Evolutionary conservation across 2,888 invertebrate species (phyloP).

Genomic region (Patella caerulea): DNA sequence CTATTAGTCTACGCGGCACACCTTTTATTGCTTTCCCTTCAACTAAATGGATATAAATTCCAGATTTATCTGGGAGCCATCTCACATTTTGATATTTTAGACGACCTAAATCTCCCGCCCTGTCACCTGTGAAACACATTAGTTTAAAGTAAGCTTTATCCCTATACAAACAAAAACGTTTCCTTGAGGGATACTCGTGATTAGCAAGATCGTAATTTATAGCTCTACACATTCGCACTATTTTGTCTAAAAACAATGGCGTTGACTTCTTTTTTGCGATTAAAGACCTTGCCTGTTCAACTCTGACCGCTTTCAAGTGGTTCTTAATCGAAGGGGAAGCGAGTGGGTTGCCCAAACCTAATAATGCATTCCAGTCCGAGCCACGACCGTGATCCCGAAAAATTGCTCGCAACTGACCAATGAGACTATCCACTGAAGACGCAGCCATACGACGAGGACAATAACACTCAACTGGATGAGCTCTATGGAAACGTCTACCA

Average conservation of each 20-base stretch:
- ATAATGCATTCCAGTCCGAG: background rate
- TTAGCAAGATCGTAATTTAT: background rate
- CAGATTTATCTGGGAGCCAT: background rate
- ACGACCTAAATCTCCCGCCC: background rate
- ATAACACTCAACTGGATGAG: too few relatives aligned
- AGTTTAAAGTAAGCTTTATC: background rate
- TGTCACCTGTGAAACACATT: background rate
- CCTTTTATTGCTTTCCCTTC: background rate
- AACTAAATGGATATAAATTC: background rate
- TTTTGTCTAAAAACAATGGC: background rate
- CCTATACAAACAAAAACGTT: background rate
- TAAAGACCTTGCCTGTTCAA: background rate
- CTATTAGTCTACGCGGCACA: background rate
- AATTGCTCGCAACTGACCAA: conserved; percentile 2
- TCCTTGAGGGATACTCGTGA: background rate
- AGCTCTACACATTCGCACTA: background rate
- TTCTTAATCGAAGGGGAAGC: background rate
- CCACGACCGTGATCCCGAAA: background rate
- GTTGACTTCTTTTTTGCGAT: background rate
- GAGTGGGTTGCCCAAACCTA: background rate
- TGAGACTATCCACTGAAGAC: background rate
- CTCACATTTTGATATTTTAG: background rate
- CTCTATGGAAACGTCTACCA: background rate
- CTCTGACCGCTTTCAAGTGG: background rate
- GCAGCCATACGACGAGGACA: background rate